Conservation (phyloP, 1,140 invertebrate genomes). For the Drosophila takahashii region DNA sequence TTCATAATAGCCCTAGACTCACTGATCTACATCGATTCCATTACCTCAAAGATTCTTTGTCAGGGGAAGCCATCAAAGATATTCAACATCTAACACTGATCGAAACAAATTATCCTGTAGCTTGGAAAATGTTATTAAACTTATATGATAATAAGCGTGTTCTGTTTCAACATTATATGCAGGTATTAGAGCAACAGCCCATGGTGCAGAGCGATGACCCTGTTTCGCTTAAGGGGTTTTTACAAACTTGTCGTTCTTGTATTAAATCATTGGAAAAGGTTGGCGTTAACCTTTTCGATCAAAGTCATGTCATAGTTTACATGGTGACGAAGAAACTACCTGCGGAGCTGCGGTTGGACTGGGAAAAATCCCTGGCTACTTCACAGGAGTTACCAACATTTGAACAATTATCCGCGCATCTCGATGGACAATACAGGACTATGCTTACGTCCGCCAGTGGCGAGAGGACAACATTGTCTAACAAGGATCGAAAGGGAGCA, state of each 20-base stretch:
- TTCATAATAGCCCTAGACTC: slow-evolving; percentile 3
- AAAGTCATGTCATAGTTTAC: not conserved
- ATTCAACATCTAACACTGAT: not conserved
- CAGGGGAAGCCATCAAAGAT: not conserved
- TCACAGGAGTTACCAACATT: no score
- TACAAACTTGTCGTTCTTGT: slow-evolving; percentile 2
- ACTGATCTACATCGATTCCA: slow-evolving; percentile 1
- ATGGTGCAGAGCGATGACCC: not conserved
- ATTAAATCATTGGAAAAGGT: not conserved
- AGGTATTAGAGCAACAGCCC: not conserved
- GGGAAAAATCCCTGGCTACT: no score
- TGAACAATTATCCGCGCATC: no score
- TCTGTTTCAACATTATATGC: slow-evolving; percentile 7
- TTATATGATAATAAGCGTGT: slow-evolving; percentile 4
- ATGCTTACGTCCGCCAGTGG: no score
- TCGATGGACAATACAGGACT: no score
- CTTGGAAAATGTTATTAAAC: slow-evolving; percentile 1
- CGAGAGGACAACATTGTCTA: no score
- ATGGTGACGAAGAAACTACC: not conserved
- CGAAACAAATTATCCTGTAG: no score
- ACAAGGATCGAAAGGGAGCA: no score
- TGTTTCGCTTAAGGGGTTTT: slow-evolving; percentile 1
- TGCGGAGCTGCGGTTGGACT: no score
- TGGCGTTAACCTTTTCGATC: not conserved
- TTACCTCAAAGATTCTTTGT: not conserved